Conservation (phyloP, 2,888 invertebrate species). For the Cryptocephalus moraei region DNA sequence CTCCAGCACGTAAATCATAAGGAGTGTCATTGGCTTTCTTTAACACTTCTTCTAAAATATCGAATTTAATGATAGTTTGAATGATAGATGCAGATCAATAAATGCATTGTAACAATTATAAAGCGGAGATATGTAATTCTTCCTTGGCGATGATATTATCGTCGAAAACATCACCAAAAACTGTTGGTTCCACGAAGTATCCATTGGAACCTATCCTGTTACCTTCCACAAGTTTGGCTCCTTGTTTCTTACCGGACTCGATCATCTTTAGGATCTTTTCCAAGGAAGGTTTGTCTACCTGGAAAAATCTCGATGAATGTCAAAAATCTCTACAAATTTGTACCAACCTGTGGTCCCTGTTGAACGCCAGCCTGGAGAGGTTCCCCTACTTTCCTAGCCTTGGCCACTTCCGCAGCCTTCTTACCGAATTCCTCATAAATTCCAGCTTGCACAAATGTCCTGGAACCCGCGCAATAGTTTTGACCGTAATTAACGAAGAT, state of each 20-base stretch:
- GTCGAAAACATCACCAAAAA: slow-evolving; percentile 69
- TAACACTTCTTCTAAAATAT: slow-evolving; percentile 67
- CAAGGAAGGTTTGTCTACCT: no score
- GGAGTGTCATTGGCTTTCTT: slow-evolving; percentile 69
- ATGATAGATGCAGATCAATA: slow-evolving; percentile 63
- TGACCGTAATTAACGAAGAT: slow-evolving; percentile 70
- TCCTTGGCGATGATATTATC: slow-evolving; percentile 67
- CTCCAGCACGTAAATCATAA: slow-evolving; percentile 75
- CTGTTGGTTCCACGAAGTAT: slow-evolving; percentile 68
- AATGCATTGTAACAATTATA: neutral
- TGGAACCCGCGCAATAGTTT: slow-evolving; percentile 76
- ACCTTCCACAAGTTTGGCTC: no score
- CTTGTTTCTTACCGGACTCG: slow-evolving; percentile 65
- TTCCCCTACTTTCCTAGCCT: no score
- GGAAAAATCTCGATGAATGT: slow-evolving; percentile 58
- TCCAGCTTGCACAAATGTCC: no score
- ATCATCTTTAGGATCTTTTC: slow-evolving; percentile 66
- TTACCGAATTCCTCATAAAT: no score
- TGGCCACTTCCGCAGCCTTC: no score
- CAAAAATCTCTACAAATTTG: no score
- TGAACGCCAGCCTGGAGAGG: slow-evolving; percentile 51
- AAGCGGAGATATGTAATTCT: slow-evolving; percentile 45
- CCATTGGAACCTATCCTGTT: slow-evolving; percentile 58
- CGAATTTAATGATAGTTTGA: slow-evolving; percentile 75
- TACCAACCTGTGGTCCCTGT: slow-evolving; percentile 67